Percentiles rank a stretch among this genome's conserved stretches.
Conservation (phyloP, 2,113 vertebrate species). For the Malaclemys terrapin region DNA sequence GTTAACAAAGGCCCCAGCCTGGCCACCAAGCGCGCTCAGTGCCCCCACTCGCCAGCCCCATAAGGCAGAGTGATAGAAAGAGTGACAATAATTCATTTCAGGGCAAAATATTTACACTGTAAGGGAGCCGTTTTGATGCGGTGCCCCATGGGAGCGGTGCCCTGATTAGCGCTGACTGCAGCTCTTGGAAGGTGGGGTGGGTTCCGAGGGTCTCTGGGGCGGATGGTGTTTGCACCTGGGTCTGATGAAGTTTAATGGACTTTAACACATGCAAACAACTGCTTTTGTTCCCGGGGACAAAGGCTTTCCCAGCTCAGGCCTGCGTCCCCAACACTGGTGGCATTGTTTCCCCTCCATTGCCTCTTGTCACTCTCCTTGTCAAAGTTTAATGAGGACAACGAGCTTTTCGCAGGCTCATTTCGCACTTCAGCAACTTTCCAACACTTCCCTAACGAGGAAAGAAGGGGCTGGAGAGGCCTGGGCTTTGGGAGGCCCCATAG, state of each 20-base stretch:
- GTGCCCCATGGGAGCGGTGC: background rate
- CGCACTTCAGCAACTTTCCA: slow-evolving; percentile 94
- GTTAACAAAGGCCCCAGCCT: slow-evolving; percentile 54
- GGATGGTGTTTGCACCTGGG: slow-evolving; percentile 90
- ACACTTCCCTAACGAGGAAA: slow-evolving; percentile 91
- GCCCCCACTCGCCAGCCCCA: slow-evolving; percentile 29
- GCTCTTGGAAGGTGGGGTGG: slow-evolving; percentile 68
- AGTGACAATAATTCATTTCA: slow-evolving; percentile 15
- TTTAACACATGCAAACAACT: slow-evolving; percentile 91
- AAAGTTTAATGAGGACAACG: slow-evolving; percentile 96
- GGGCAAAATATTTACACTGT: slow-evolving; percentile 39
- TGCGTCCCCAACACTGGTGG: slow-evolving; percentile 85
- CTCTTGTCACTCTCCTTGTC: slow-evolving; percentile 93
- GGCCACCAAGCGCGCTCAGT: background rate
- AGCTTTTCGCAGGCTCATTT: slow-evolving; percentile 90
- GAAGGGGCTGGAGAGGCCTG: slow-evolving; percentile 32
- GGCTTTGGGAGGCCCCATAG: background rate
- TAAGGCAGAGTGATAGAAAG: background rate
- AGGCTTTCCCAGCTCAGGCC: slow-evolving; percentile 82
- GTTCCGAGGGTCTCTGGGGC: slow-evolving; percentile 73
- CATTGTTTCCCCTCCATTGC: slow-evolving; percentile 91
- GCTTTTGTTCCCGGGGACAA: slow-evolving; percentile 93
- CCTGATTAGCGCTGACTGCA: slow-evolving; percentile 67
- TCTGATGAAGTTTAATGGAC: slow-evolving; percentile 86
- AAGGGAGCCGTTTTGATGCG: slow-evolving; percentile 79